Evolutionary conservation across 2,888 invertebrate genomes (phyloP).

Genomic region (Fragum fragum): DNA sequence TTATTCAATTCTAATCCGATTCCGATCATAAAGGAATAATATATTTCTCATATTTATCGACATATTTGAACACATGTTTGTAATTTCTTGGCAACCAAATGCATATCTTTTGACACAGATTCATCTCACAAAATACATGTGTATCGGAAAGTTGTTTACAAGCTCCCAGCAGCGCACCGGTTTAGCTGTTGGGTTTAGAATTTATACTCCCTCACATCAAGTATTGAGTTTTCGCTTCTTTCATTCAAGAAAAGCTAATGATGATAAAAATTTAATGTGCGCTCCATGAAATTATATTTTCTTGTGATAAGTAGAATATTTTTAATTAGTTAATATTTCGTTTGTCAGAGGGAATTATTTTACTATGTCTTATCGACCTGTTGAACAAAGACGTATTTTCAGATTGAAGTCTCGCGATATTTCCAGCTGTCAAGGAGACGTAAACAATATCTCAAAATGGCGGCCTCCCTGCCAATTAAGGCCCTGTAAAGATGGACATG

Average conservation of each 20-base stretch:
- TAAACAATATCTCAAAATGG: conserved; percentile 29
- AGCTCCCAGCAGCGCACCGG: conserved; percentile 67
- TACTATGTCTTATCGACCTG: conserved; percentile 4
- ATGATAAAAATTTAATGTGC: too few relatives aligned
- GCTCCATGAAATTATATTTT: too few relatives aligned
- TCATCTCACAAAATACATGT: conserved; percentile 37
- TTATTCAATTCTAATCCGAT: not conserved
- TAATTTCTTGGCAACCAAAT: conserved; percentile 29
- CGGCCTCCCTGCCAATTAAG: conserved; percentile 5
- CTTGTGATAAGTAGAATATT: too few relatives aligned
- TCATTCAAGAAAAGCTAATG: too few relatives aligned
- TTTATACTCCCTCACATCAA: conserved; percentile 24
- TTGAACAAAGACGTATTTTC: not conserved
- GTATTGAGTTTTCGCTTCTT: not conserved
- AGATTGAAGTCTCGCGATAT: conserved; percentile 17
- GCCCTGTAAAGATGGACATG: not conserved
- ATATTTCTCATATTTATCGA: not conserved
- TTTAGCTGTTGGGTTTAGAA: conserved; percentile 39
- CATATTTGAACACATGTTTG: conserved; percentile 13
- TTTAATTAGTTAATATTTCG: too few relatives aligned
- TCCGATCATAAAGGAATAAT: conserved; percentile 4
- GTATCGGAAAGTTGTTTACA: conserved; percentile 58
- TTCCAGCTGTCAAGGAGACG: conserved; percentile 27
- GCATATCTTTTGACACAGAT: not conserved
- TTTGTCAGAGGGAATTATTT: not conserved